These are phyloP conservation scores for Pagrus major DNA, from an alignment of 2,113 vertebrate genomes.

Conservation along the genomic window DNA sequence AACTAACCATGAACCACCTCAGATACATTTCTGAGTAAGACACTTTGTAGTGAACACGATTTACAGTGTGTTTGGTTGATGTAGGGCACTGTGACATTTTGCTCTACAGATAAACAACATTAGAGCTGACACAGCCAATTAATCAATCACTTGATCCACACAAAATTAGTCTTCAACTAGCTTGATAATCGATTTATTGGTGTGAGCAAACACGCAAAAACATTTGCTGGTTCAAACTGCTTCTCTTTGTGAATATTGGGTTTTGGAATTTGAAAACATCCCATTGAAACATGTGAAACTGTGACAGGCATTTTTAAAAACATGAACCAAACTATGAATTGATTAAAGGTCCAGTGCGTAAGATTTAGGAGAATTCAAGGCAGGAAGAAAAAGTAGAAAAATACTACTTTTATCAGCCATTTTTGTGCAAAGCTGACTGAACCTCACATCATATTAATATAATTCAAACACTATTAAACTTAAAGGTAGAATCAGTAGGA, in stretches of 20 bases:
- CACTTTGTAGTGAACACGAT: not conserved
- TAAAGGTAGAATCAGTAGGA: too few relatives aligned
- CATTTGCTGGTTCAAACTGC: not conserved
- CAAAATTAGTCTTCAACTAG: not conserved
- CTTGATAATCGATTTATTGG: not conserved
- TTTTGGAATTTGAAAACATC: not conserved
- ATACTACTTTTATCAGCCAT: too few relatives aligned
- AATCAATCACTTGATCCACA: not conserved
- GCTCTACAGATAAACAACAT: not conserved
- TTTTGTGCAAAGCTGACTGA: too few relatives aligned
- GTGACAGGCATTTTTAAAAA: not conserved
- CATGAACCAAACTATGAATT: too few relatives aligned
- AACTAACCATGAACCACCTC: not conserved
- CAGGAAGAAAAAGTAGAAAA: too few relatives aligned
- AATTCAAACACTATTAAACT: too few relatives aligned
- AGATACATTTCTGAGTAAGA: not conserved
- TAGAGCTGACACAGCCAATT: not conserved
- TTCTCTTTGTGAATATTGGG: not conserved
- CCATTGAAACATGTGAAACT: not conserved
- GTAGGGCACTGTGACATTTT: not conserved
- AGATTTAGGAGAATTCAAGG: too few relatives aligned
- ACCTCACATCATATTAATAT: too few relatives aligned
- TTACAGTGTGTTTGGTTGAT: not conserved
- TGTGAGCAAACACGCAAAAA: not conserved
- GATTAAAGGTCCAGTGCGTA: too few relatives aligned